Conservation (phyloP, 2,888 invertebrate genomes). For the Lymantria monacha region DNA sequence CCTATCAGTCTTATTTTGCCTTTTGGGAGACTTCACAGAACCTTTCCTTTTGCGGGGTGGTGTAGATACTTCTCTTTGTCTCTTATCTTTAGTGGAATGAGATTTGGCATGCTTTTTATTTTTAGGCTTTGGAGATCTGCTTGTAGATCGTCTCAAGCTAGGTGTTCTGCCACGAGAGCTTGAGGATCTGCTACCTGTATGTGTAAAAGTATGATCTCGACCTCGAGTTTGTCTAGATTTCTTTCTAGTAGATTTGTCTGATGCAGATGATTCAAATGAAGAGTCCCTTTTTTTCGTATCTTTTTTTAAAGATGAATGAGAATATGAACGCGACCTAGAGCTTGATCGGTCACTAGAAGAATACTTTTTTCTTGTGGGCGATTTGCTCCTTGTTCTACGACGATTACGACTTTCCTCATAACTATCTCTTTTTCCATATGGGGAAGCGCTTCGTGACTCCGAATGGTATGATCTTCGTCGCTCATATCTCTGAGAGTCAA, state of each 20-base stretch:
- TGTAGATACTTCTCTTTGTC: conserved; percentile 43
- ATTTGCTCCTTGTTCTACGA: conserved; percentile 53
- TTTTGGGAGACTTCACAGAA: conserved; percentile 42
- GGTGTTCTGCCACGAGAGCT: conserved; percentile 40
- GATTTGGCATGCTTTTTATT: conserved; percentile 38
- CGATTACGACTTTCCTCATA: conserved; percentile 51
- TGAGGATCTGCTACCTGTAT: conserved; percentile 43
- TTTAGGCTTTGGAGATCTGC: conserved; percentile 42
- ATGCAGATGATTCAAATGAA: conserved; percentile 57
- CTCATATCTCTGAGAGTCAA: conserved; percentile 39
- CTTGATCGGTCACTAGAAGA: conserved; percentile 64
- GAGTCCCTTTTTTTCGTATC: conserved; percentile 46
- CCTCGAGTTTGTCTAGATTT: conserved; percentile 31
- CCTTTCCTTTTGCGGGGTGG: conserved; percentile 44
- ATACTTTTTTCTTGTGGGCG: conserved; percentile 55
- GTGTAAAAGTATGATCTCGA: conserved; percentile 47
- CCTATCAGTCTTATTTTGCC: conserved; percentile 44
- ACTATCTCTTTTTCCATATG: conserved; percentile 50
- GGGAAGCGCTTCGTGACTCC: conserved; percentile 59
- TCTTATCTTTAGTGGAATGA: conserved; percentile 46
- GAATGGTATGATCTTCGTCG: conserved; percentile 48
- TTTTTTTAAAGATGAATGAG: conserved; percentile 44
- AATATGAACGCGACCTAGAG: conserved; percentile 58
- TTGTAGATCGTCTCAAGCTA: conserved; percentile 36
- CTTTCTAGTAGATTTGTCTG: conserved; percentile 55